Evolutionary conservation across 2,113 vertebrate species (phyloP).

Genomic region (Fregetta grallaria): DNA sequence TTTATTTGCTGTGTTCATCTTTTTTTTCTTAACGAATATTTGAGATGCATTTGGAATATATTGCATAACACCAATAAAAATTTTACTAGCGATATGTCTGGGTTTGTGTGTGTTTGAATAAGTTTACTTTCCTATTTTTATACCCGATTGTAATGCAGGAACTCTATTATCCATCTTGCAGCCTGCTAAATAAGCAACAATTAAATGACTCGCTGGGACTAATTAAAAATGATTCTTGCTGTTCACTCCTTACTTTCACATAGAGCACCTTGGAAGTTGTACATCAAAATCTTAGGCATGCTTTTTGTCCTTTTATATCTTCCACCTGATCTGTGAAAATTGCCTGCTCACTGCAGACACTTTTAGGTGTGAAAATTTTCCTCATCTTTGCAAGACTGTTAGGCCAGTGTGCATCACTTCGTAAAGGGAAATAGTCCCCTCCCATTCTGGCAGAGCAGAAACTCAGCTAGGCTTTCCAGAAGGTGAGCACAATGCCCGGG

Average conservation of each 20-base stretch:
- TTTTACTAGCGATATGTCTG: slow-evolving; percentile 22
- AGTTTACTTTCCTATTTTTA: slow-evolving; percentile 31
- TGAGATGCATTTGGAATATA: slow-evolving; percentile 20
- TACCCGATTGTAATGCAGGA: slow-evolving; percentile 5
- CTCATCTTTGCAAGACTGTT: neutral
- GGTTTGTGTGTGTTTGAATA: neutral
- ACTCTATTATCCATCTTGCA: slow-evolving; percentile 24
- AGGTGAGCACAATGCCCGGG: neutral
- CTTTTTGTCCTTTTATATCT: neutral
- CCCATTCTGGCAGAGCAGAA: neutral
- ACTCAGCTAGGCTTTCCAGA: neutral
- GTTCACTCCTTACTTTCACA: neutral
- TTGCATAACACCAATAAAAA: slow-evolving; percentile 9
- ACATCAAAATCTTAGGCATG: neutral
- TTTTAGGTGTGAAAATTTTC: neutral
- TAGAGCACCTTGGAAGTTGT: neutral
- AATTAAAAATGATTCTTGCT: slow-evolving; percentile 52
- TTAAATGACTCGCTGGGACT: slow-evolving; percentile 45
- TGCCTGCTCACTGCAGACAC: neutral
- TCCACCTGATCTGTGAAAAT: neutral
- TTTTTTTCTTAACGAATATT: slow-evolving; percentile 28
- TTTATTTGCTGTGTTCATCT: slow-evolving; percentile 33
- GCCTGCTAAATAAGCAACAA: slow-evolving; percentile 50
- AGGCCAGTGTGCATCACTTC: neutral
- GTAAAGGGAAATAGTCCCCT: neutral